phyloP scores from a whole-genome alignment of 1,140 invertebrate genomes.

The Papilio xuthus region DNA sequence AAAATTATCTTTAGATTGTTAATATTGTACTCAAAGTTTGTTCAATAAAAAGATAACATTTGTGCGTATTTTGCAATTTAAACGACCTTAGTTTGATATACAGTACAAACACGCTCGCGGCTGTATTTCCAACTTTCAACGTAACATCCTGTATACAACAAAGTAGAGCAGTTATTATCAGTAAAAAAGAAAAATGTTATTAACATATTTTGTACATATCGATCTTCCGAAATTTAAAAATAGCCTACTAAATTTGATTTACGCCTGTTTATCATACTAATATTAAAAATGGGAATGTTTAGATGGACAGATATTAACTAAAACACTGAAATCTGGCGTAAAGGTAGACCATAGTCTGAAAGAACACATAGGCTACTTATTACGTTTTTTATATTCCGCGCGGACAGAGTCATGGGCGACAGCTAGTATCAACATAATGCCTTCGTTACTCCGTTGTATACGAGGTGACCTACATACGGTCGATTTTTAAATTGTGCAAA shows the following conservation, averaged over 20 bases:
- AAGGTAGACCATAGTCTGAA: too few species aligned
- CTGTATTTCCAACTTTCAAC: not conserved
- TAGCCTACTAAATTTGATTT: too few species aligned
- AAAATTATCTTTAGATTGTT: not conserved
- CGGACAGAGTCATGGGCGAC: too few species aligned
- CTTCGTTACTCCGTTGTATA: not conserved
- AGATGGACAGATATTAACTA: too few species aligned
- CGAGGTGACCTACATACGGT: slow-evolving; percentile 7
- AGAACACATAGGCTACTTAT: too few species aligned
- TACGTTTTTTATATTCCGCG: too few species aligned
- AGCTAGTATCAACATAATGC: not conserved
- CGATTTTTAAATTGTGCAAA: slow-evolving; percentile 15
- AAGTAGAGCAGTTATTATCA: not conserved
- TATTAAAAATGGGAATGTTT: too few species aligned
- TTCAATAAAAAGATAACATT: slow-evolving; percentile 28
- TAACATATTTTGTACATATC: not conserved
- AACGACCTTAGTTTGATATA: slow-evolving; percentile 27
- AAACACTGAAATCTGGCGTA: too few species aligned
- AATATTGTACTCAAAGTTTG: not conserved
- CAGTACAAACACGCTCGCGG: slow-evolving; percentile 26
- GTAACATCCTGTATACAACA: not conserved
- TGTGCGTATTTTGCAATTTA: slow-evolving; percentile 26
- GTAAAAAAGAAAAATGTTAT: not conserved
- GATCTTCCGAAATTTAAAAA: too few species aligned
- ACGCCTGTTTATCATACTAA: too few species aligned